Percentiles rank a stretch among this genome's conserved stretches.
phyloP scores from a whole-genome alignment of 2,888 invertebrate genomes.

The Agrotis exclamationis region DNA sequence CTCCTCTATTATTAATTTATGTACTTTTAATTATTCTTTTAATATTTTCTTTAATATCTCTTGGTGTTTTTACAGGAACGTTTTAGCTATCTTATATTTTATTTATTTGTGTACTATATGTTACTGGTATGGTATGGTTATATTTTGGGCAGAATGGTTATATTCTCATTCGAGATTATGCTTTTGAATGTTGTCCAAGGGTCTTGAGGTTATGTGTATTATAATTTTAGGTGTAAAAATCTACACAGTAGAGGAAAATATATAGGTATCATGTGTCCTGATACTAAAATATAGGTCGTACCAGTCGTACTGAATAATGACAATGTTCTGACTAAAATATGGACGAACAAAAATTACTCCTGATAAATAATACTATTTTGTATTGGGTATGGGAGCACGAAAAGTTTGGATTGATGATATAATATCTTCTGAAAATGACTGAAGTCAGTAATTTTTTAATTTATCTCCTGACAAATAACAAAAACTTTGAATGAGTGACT shows the following conservation, averaged over 20 bases:
- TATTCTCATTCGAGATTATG: conserved; percentile 36
- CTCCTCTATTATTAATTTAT: conserved; percentile 54
- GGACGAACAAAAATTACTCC: background rate
- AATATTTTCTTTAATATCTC: conserved; percentile 58
- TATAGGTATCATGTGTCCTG: background rate
- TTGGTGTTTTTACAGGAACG: conserved; percentile 64
- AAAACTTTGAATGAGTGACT: background rate
- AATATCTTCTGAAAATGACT: no score
- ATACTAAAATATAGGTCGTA: background rate
- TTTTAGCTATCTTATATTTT: conserved; percentile 51
- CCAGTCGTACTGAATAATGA: no score
- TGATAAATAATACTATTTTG: background rate
- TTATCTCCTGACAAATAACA: background rate
- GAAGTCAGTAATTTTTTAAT: background rate
- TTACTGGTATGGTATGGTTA: conserved; percentile 39
- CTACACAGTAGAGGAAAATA: conserved; percentile 57
- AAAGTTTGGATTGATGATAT: background rate
- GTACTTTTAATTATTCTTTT: conserved; percentile 43
- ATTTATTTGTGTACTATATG: conserved; percentile 42
- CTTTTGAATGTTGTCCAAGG: conserved; percentile 44
- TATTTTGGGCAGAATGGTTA: conserved; percentile 42
- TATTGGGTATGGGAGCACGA: background rate
- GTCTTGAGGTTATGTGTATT: conserved; percentile 29
- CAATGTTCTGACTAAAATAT: background rate
- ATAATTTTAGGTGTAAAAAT: conserved; percentile 29